Base-by-base conservation (phyloP, 2,888 invertebrate genomes). In the Melanargia galathea region DNA sequence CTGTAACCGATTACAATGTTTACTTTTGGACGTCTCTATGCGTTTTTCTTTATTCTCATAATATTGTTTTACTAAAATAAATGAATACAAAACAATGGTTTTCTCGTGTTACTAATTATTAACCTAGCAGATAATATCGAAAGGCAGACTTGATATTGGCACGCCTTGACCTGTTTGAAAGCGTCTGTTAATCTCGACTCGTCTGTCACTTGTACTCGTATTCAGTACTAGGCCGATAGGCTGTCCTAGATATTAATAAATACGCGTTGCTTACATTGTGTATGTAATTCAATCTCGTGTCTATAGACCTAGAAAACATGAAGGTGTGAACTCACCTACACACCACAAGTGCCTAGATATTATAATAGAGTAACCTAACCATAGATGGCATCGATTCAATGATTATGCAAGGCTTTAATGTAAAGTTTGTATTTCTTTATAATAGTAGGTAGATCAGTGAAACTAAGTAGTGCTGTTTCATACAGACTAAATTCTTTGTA, bases 161-260 rank as follows among this genome's bases (percentile, higher is more conserved):
- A 35, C 11, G 48, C 85, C 84, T 75, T 85, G 84, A 82, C 84
- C 83, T 69, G 79, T 70, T 78, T 83, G 64, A 67, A 66, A 65
- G 56, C 64, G 58, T 65, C 66, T 64, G 63, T 64, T 63, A 66
- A 57, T 68, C 66, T 65, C 46, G 43, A 67, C 58, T 62, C 51
- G 64, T 63, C 58, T 62, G 45, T 18, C 56, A 45, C 18, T 35
- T 13, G n/a, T 52, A 58, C 38, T 16, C 48, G n/a, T 51, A 58
- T 46, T 57, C 18, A 49, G 59, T 26, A 45, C 49, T 66, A 66
- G 63, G 38, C 48, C 61, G 51, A 60, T 68, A 66, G 56, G 66
- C 49, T 16, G 33, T 18, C 35, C 13, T 5, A 65, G 58, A 55
- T 62, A 40, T 54, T 54, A 49, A 45, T 57, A 43, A 43, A 26